Percentiles rank a stretch among this genome's conserved stretches.
Evolutionary conservation across 2,797 vertebrate genomes (phyloP).

Genomic region (Loris lydekkerianus): DNA sequence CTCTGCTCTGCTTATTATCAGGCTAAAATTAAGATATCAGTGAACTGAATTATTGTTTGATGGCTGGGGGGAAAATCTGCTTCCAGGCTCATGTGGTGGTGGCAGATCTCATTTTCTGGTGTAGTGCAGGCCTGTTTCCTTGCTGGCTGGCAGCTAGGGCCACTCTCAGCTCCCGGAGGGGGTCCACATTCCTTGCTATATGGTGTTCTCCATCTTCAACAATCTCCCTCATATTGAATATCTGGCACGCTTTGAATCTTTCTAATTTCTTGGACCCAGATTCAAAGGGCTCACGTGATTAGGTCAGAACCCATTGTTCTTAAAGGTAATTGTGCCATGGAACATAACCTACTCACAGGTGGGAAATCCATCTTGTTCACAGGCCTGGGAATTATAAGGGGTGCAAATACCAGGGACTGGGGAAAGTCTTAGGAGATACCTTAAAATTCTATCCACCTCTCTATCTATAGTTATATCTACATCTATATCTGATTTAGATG

Average conservation of each 20-base stretch:
- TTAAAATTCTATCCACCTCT: neutral
- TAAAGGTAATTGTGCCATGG: neutral
- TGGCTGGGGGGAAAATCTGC: neutral
- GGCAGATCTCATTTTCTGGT: neutral
- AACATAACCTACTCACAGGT: neutral
- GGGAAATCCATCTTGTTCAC: neutral
- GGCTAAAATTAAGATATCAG: neutral
- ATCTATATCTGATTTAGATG: neutral
- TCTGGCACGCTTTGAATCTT: neutral
- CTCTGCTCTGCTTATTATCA: neutral
- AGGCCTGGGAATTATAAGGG: too few relatives aligned
- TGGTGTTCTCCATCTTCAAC: neutral
- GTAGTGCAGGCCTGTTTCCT: neutral
- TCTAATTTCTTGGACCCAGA: neutral
- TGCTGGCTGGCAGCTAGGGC: neutral
- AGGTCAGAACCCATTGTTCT: neutral
- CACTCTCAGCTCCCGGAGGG: neutral
- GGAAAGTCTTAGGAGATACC: neutral
- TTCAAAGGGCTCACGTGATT: neutral
- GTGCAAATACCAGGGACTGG: accelerated
- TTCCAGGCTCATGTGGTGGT: neutral
- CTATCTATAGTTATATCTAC: neutral
- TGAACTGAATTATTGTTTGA: neutral
- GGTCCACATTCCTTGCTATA: neutral
- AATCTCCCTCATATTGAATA: neutral